Evolutionary conservation across 2,888 invertebrate genomes (phyloP), one percentile per base, ranked within the genome.

Genomic region (Eupithecia dodoneata): DNA sequence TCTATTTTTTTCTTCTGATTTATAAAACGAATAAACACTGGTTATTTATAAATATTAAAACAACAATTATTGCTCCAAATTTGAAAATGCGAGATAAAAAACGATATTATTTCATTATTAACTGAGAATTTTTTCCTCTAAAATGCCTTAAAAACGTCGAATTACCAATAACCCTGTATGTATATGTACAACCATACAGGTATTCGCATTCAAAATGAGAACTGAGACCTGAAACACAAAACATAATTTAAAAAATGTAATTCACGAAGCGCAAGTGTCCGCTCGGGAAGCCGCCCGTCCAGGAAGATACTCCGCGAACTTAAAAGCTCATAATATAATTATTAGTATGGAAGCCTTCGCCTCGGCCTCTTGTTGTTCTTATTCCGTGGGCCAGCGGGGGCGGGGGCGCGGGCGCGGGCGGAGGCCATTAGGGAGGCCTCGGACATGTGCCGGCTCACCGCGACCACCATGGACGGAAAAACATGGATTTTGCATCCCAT

Each of bases 281-380:
- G 67, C 67, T 9, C 44, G 67, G 0, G n/a, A n/a, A n/a, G n/a
- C n/a, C n/a, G n/a, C 42, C 66, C 9, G 67, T 42, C 66, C 13
- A n/a, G 3, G 66, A 45, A 4, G 67, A 42, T 41, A 7, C 42
- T 67, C 45, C 1, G n/a, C 67, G 3, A 44, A 15, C 15, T 67
- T 67, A 67, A 67, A 67, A 45, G 44, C 45, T 67, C 67, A n/a
- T 67, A 44, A 45, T 67, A 67, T n/a, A 67, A 67, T 67, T 67
- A 4, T 67, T 67, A 4, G 67, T 67, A 44, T 44, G 67, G 13
- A n/a, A 9, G 67, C 44, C 66, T n/a, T n/a, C n/a, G 55, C 55
- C 15, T 6, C 55, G 55, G 18, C 59, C 59, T 59, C 59, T 42
- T 67, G 42, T 67, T 67, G 67, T 67, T 59, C 18, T 59, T 59